phyloP scores from a whole-genome alignment of 2,113 vertebrate species.

The Saccopteryx bilineata region DNA sequence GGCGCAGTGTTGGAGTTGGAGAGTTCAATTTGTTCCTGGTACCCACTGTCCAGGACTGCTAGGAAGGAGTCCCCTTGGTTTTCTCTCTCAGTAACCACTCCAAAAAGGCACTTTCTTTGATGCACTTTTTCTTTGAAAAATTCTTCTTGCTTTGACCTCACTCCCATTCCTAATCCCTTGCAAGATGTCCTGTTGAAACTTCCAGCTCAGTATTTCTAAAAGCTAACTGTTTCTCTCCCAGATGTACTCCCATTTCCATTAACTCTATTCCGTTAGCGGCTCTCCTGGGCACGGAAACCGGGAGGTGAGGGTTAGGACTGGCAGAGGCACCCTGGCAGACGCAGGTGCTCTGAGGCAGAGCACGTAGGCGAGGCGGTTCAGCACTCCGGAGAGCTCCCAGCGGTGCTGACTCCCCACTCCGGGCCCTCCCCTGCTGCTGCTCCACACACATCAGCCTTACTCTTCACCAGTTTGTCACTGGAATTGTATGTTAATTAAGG shows the following conservation, averaged over 20 bases:
- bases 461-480: not conserved
- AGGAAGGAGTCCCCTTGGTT: not conserved
- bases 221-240: not conserved
- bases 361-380: not conserved
- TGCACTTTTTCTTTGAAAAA: no score
- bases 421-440: no score
- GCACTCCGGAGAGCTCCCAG: slow-evolving; percentile 66
- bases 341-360: not conserved
- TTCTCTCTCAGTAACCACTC: not conserved
- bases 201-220: not conserved
- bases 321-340: not conserved
- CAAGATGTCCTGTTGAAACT: not conserved
- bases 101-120: not conserved
- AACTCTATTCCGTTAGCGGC: not conserved
- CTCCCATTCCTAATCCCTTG: not conserved
- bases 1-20: not conserved
- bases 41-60: not conserved
- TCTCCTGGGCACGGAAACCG: not conserved
- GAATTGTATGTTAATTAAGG: not conserved
- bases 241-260: no score
- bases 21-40: not conserved
- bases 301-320: not conserved
- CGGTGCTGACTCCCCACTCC: fast-evolving
- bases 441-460: not conserved
- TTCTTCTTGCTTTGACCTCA: not conserved